Base-by-base conservation (phyloP, 1,140 invertebrate species). In the Aleiodes sp. region DNA sequence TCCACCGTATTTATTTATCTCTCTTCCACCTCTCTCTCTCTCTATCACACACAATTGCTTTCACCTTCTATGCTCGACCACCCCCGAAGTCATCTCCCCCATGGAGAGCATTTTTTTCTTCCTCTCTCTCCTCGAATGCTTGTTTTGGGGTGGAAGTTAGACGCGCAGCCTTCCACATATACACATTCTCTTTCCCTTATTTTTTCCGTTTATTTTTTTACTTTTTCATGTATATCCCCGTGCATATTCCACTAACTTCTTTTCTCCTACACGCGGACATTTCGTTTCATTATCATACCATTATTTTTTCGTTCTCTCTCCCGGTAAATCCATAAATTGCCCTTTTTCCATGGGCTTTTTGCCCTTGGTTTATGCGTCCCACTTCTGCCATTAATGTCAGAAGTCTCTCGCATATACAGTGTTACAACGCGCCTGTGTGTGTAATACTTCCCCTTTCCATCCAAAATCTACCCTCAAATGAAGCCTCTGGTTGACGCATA, bases 201-300 rank as follows among this genome's bases (percentile, higher is more conserved):
- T 57, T 61, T 64, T 71, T 59, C 31, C 31, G 35, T 67, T 63
- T 69, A 63, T 69, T n/a, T 59, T 33, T 59, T 59, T 59, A 29
- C 56, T 10, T 41, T 14, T 31, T 60, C 63, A 39, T n/a, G n/a
- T n/a, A n/a, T n/a, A 24, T 39, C 7, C 28, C 19, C n/a, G 26
- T 60, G 28, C 57, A 28, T 70, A 52, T 59, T 35, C 61, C 26
- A 64, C 35, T 28, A 29, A 64, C 41, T 65, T 59, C 41, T 70
- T 61, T 52, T 35, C 63, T 67, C 61, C 26, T 6, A 63, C 67
- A 56, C 19, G 72, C 62, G 72, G 74, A 72, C 78, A 72, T 76
- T 80, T 76, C 74, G 73, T 80, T 82, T 80, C 79, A 82, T 82
- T 80, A 83, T 83, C 80, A 82, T 82, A 79, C 73, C 73, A 76